Percentiles rank a stretch among this genome's conserved stretches.
phyloP scores from a whole-genome alignment of 2,797 vertebrate species.

The Chanos chanos region DNA sequence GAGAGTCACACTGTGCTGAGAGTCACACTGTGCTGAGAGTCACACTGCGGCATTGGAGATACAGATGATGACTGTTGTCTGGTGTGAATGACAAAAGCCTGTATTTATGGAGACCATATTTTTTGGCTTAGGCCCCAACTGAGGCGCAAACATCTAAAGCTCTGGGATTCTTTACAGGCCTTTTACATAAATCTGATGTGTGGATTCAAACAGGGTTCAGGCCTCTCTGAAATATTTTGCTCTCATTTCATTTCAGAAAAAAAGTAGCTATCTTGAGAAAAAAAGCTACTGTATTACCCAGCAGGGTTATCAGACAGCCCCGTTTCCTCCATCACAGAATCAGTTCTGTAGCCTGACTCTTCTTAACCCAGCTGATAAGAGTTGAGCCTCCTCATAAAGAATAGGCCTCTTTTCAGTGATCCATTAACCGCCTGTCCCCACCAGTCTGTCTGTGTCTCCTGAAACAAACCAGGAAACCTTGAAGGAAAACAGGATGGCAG shows the following conservation, averaged over 20 bases:
- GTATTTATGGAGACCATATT: too few relatives aligned
- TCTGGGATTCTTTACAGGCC: too few relatives aligned
- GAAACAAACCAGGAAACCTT: slow-evolving; percentile 62
- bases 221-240: slow-evolving; percentile 31
- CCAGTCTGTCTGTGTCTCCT: slow-evolving; percentile 49
- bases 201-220: slow-evolving; percentile 28
- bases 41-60: too few relatives aligned
- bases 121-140: too few relatives aligned
- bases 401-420: slow-evolving; percentile 55
- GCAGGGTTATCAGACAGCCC: slow-evolving; percentile 47
- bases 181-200: slow-evolving; percentile 37
- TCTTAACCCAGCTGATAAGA: slow-evolving; percentile 55
- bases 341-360: slow-evolving; percentile 39
- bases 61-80: too few relatives aligned
- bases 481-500: slow-evolving; percentile 58
- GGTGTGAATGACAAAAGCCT: too few relatives aligned
- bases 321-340: slow-evolving; percentile 27
- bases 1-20: too few relatives aligned
- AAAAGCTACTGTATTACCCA: slow-evolving; percentile 52
- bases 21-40: too few relatives aligned
- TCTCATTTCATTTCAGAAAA: slow-evolving; percentile 29
- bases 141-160: too few relatives aligned
- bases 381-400: slow-evolving; percentile 51
- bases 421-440: slow-evolving; percentile 58
- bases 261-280: slow-evolving; percentile 37